Conservation (phyloP, 1,140 invertebrate genomes). For the Hylyphantes graminicola region DNA sequence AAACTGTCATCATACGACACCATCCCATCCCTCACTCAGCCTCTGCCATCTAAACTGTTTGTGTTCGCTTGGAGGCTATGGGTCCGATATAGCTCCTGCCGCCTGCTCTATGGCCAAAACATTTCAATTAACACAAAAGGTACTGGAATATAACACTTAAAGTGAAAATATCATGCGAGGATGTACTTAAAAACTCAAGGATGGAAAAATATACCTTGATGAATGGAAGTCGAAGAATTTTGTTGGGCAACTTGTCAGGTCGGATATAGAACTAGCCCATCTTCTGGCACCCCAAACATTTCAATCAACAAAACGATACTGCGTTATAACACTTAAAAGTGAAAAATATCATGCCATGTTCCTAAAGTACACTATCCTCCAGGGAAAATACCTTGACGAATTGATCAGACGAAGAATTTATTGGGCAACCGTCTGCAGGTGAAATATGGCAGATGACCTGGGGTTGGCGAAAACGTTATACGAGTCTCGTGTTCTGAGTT, state of each 20-base stretch:
- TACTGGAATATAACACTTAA: constrained; percentile 13
- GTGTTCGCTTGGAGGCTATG: neutral
- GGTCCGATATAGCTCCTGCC: neutral
- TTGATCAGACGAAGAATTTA: constrained; percentile 17
- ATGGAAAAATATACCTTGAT: no score
- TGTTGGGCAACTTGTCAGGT: no score
- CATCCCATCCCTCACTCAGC: neutral
- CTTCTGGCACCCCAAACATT: constrained; percentile 4
- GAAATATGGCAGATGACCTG: constrained; percentile 22
- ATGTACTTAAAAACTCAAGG: no score
- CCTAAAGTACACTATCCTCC: neutral
- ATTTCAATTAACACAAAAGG: constrained; percentile 29
- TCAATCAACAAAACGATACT: constrained; percentile 13
- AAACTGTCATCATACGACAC: constrained; percentile 25
- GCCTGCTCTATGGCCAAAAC: constrained; percentile 6
- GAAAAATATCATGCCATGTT: constrained; percentile 29
- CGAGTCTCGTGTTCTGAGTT: constrained; percentile 10
- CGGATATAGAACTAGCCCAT: no score
- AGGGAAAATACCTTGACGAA: neutral
- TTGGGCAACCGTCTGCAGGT: constrained; percentile 27
- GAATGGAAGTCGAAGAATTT: no score
- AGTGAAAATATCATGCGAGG: constrained; percentile 29
- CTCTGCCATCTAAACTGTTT: constrained; percentile 13
- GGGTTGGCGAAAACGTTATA: constrained; percentile 11
- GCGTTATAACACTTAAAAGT: constrained; percentile 23